Base-by-base conservation (phyloP, 2,888 invertebrate genomes). In the Invenusta paracnida region DNA sequence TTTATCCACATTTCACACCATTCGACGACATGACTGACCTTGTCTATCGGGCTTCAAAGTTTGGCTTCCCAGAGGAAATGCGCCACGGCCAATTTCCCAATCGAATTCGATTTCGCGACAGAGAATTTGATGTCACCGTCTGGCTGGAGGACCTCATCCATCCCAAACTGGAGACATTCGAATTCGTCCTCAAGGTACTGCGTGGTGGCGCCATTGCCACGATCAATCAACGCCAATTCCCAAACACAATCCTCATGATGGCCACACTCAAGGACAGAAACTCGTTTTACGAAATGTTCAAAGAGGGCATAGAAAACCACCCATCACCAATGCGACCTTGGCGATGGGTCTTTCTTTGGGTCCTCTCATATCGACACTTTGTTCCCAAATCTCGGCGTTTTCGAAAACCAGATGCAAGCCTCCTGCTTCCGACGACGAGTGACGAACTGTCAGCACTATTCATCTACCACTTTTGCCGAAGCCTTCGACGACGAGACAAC, bases 1-100 rank as follows among this genome's bases (percentile, higher is more conserved):
- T 84, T n/a, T 84, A 84, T 84, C 84, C 66, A 5, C 84, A 84
- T 67, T 84, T 84, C 30, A 73, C 48, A 0, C 67, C 67, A 25
- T 84, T 84, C 67, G 67, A 23, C 23, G 84, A 73, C 28, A 84
- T 84, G 84, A 81, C 67, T 1, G 67, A 84, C 67, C 29, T 84
- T 13, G 84, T 67, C 13, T 28, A 67, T 30, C 28, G 84, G 67
- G 84, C 67, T 17, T 84, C 84, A 11, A 1, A 29, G 13, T 84
- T 67, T 29, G 84, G 84, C 27, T 84, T 84, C 25, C 67, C 73
- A 5, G 67, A 84, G n/a, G 27, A 84, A 1, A 67, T 67, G 29
- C 0, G 67, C 11, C 25, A 79, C 27, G 73, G 73, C n/a, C 73
- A 67, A 5, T 84, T 84, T 73, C 11, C 1, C 13, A 23, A 1